A percentile compares a stretch with the other conserved stretches of the same genome.
These are phyloP conservation scores for Serinus canaria DNA, from an alignment of 2,113 vertebrate species.

Conservation along the genomic window DNA sequence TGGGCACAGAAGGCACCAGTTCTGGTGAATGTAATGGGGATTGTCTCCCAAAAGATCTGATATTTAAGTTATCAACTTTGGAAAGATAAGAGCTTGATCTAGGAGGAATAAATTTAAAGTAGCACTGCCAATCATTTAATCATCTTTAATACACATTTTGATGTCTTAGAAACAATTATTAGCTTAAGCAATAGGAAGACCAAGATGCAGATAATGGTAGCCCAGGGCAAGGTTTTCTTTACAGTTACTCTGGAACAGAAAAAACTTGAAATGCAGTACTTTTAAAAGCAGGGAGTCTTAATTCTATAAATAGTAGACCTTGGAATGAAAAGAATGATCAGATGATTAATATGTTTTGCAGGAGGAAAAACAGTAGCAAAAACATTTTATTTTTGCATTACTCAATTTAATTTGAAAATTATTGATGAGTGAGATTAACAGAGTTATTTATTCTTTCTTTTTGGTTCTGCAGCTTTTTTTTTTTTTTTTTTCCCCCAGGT, in stretches of 20 bases:
- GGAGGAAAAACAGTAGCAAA: not conserved
- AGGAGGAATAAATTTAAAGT: not conserved
- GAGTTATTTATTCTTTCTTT: not conserved
- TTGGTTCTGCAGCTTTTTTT: not conserved
- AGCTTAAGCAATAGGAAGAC: not conserved
- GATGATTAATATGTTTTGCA: not conserved
- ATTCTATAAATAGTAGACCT: not conserved
- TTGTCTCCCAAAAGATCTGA: not conserved
- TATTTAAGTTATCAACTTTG: not conserved
- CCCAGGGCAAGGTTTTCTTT: not conserved
- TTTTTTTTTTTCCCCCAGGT: too few species aligned
- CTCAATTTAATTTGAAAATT: not conserved
- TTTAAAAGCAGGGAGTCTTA: not conserved
- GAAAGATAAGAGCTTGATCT: not conserved
- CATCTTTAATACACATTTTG: constrained; percentile 11
- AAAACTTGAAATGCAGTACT: not conserved
- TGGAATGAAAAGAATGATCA: not conserved
- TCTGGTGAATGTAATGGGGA: not conserved
- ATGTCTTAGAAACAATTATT: not conserved
- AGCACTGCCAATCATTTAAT: not conserved
- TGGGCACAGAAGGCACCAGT: not conserved
- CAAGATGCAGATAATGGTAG: not conserved
- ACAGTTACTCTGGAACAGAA: not conserved
- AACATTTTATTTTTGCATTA: not conserved
- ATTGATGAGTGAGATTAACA: not conserved